Evolutionary conservation across 1,140 invertebrate species (phyloP).

Genomic region (Heliconius hewitsoni): DNA sequence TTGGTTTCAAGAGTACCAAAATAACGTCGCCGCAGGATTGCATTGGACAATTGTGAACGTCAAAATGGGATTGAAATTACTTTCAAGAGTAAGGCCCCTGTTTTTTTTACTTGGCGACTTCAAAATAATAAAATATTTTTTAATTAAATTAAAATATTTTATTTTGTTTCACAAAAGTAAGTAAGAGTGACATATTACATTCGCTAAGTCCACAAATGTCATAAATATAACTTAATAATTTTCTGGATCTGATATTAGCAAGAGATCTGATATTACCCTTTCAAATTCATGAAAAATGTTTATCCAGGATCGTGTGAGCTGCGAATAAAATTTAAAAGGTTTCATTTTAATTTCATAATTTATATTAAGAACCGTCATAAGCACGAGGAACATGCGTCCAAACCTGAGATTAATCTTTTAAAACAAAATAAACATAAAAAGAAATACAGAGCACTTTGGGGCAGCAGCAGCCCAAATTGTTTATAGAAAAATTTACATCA

Average conservation of each 20-base stretch:
- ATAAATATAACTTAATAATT: constrained; percentile 7
- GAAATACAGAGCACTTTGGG: too few species aligned
- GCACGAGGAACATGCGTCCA: background rate
- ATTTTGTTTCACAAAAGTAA: background rate
- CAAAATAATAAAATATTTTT: background rate
- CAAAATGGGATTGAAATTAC: too few species aligned
- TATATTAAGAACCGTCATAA: background rate
- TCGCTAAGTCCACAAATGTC: background rate
- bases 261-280: too few species aligned
- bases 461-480: too few species aligned
- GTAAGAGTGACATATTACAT: background rate
- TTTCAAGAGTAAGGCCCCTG: too few species aligned
- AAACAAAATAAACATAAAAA: background rate
- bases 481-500: too few species aligned
- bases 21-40: too few species aligned
- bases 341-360: background rate
- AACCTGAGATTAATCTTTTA: background rate
- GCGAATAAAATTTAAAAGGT: background rate
- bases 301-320: background rate
- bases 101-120: too few species aligned
- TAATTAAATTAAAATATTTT: too few species aligned
- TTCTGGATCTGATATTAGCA: background rate
- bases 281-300: constrained; percentile 6
- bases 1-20: too few species aligned
- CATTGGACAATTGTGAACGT: too few species aligned